A percentile compares a stretch with the other conserved stretches of the same genome.
phyloP scores from a whole-genome alignment of 2,113 vertebrate species.

The pig (Sus scrofa) region T2T-Sscrofa CM000813.6:12788001-12788500 shows the following conservation, averaged over 20 bases:
- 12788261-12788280: not conserved
- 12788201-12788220: constrained; percentile 36
- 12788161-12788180: not conserved
- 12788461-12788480: not conserved
- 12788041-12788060: constrained; percentile 23
- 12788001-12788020: constrained; percentile 58
- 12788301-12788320: constrained; percentile 41
- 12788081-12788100: constrained; percentile 47
- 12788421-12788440: constrained; percentile 1
- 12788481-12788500: constrained; percentile 10
- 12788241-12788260: constrained; percentile 49
- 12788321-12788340: constrained; percentile 13
- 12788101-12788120: not conserved
- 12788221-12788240: constrained; percentile 13
- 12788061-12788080: constrained; percentile 14
- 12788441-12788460: constrained; percentile 23
- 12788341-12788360: not conserved
- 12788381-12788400: not conserved
- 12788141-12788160: constrained; percentile 25
- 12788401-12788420: not conserved
- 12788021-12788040: not conserved
- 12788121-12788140: constrained; percentile 24
- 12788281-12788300: constrained; percentile 24
- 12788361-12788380: not conserved
- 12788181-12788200: constrained; percentile 47